Conservation (phyloP, 1,140 invertebrate species). For the Hypsibius dujardini region DNA sequence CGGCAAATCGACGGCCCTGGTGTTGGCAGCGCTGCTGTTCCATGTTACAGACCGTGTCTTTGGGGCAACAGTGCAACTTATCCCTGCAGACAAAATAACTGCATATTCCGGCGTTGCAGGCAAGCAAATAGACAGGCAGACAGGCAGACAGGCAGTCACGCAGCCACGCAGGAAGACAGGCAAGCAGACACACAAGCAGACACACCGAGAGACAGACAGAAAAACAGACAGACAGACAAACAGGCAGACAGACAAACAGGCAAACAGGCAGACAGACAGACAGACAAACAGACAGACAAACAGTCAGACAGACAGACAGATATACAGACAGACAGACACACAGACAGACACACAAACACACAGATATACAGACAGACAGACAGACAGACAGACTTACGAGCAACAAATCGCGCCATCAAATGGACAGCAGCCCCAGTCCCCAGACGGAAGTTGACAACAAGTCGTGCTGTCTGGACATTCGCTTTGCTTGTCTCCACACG, state of each 20-base stretch:
- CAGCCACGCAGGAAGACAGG: neutral
- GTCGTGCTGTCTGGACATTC: conserved; percentile 32
- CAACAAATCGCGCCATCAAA: conserved; percentile 30
- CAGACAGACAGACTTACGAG: conserved; percentile 13
- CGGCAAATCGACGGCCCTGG: too few relatives aligned
- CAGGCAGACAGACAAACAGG: neutral
- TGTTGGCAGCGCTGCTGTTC: neutral
- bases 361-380: neutral
- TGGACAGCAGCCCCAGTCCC: conserved; percentile 34
- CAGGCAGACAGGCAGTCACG: neutral
- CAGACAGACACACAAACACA: neutral
- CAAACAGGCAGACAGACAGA: neutral
- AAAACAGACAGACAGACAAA: neutral
- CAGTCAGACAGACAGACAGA: neutral
- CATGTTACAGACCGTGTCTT: conserved; percentile 25
- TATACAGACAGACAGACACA: neutral
- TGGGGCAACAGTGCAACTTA: conserved; percentile 29
- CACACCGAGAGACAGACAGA: neutral
- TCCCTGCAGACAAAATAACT: conserved; percentile 21
- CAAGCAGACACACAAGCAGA: neutral
- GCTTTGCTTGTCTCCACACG: conserved; percentile 16
- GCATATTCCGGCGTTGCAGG: neutral
- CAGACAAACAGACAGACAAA: neutral
- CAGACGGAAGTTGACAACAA: conserved; percentile 31
- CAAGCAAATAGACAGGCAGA: neutral